Evolutionary conservation across 1,140 invertebrate genomes (phyloP).

Genomic region (Apis laboriosa): DNA sequence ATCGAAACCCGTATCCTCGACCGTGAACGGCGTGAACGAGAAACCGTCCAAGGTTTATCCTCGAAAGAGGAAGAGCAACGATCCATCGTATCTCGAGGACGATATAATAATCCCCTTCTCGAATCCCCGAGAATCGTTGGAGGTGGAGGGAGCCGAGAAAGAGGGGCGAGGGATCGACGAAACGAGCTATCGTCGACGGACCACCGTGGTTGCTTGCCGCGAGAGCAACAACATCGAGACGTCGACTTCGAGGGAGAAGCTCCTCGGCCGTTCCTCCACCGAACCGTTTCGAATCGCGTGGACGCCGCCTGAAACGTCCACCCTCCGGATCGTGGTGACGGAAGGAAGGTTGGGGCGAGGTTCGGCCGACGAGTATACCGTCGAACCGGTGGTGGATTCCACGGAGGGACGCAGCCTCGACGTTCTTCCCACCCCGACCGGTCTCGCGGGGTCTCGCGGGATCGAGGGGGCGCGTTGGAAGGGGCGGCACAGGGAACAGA

Average conservation of each 20-base stretch:
- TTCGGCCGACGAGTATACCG: conserved; percentile 53
- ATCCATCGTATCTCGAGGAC: no score
- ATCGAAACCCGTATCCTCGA: neutral
- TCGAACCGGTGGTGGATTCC: conserved; percentile 54
- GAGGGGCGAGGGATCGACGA: neutral
- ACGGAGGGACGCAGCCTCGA: conserved; percentile 33
- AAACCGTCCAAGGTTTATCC: neutral
- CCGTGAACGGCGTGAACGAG: neutral
- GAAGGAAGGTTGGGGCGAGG: conserved; percentile 23
- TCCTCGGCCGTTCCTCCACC: neutral
- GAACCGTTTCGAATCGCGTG: conserved; percentile 30
- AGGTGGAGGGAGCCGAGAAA: conserved; percentile 11
- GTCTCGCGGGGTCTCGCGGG: conserved; percentile 9
- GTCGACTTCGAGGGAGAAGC: conserved; percentile 22
- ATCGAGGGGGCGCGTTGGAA: neutral
- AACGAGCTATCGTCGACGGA: neutral
- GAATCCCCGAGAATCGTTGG: neutral
- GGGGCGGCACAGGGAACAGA: neutral
- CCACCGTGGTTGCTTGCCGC: neutral
- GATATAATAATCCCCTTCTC: no score
- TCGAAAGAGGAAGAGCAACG: neutral
- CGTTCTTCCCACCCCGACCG: conserved; percentile 18
- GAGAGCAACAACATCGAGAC: conserved; percentile 48
- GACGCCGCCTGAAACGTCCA: conserved; percentile 29
- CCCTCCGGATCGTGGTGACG: conserved; percentile 47